Evolutionary conservation across 2,888 invertebrate species (phyloP), one percentile per base, ranked within the genome.

Genomic region (Hecatera dysodea): DNA sequence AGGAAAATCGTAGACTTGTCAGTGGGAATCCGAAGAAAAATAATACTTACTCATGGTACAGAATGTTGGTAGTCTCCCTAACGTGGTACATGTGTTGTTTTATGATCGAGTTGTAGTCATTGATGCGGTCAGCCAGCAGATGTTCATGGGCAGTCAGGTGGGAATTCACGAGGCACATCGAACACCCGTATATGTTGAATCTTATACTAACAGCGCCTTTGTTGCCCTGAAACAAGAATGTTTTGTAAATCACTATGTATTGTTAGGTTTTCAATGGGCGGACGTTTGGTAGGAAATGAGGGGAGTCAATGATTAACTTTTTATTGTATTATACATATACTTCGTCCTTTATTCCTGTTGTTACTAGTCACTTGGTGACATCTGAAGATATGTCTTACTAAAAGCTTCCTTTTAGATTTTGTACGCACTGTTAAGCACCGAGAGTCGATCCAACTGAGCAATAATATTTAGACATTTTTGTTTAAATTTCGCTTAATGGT

Each of bases 141-240:
- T 98, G 97, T 89, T 98, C 98, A 89, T 99, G 99, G 6, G 99
- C 98, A 3, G 99, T 98, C 83, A 99, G 93, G 93, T 99, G 99
- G 59, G 98, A 97, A 90, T 99, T 99, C 12, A 99, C 98, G 68
- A 99, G 97, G 89, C 99, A 98, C 64, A 99, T 90, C 1, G 98
- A 99, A 87, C 98, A 98, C 2, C 99, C 99, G 89, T 98, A 98
- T 44, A 99, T 96, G 87, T 98, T 98, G 88, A 99, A 97, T 71
- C 99, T 96, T 65, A 99, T 96, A 90, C 98, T 98, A 1, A 99
- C 98, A 6, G 98, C 99, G 27, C 99, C 99, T 96, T 99, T 99
- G 94, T 99, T 99, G 39, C 99, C 99, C 99, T 99, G 92, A 36
- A 96, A 94, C 84, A 76, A 75, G 60, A 70, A 62, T 67, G 42